These are phyloP conservation scores for Drosophila elegans DNA, from an alignment of 1,140 invertebrate species.

Conservation along the genomic window DNA sequence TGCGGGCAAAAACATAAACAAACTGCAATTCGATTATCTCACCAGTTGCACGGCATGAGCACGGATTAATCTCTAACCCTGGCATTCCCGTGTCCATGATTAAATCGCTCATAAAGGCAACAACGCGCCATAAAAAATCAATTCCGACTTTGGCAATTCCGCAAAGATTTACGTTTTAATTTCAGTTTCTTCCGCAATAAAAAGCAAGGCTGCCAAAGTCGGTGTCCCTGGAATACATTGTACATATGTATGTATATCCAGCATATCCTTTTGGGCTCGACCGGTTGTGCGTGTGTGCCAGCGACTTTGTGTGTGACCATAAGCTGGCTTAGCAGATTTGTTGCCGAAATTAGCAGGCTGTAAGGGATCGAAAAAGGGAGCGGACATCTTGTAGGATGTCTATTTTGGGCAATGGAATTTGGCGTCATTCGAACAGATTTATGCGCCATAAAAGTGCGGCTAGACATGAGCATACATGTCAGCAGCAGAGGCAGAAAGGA, in stretches of 20 bases:
- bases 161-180: conserved; percentile 60
- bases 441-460: conserved; percentile 67
- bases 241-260: neutral
- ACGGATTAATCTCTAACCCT: conserved; percentile 9
- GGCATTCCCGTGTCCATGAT: conserved; percentile 26
- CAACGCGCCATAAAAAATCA: conserved; percentile 40
- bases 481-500: conserved; percentile 16
- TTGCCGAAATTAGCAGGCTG: conserved; percentile 50
- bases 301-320: conserved; percentile 27
- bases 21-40: conserved; percentile 16
- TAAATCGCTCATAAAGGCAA: conserved; percentile 32
- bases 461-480: conserved; percentile 48
- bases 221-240: conserved; percentile 12
- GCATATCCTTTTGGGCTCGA: conserved; percentile 9
- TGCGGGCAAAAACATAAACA: conserved; percentile 24
- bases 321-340: conserved; percentile 57
- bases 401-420: conserved; percentile 54
- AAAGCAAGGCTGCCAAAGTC: conserved; percentile 28
- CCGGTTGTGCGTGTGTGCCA: conserved; percentile 13
- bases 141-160: conserved; percentile 30
- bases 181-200: conserved; percentile 52
- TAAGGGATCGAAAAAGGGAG: conserved; percentile 13
- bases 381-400: conserved; percentile 32
- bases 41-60: conserved; percentile 16
- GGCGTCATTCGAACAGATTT: conserved; percentile 66